Evolutionary conservation across 2,888 invertebrate genomes (phyloP), one percentile per base, ranked within the genome.

Genomic region (Ophion obscuratus): DNA sequence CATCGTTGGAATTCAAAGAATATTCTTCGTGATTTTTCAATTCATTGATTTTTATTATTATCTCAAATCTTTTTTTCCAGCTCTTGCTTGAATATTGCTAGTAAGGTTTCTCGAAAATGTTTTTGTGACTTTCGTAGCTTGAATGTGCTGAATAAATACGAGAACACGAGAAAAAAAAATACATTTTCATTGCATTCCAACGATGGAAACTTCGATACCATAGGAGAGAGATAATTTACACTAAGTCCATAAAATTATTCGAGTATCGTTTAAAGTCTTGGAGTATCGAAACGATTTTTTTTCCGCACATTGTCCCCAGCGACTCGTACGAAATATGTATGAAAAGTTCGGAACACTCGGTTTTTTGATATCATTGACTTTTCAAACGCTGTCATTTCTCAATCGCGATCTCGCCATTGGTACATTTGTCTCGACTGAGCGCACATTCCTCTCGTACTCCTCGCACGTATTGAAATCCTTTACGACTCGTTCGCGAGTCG

Each of bases 241-340:
- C 70, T 24, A 36, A 70, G 71, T 74, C 67, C 47, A 44, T 81
- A 78, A 70, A 68, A 20, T 61, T 64, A 59, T 66, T 53, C 53
- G 53, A 17, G 53, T 53, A 40, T 67, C 66, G 44, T 78, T 67
- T 5, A 40, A 78, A 74, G 59, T 78, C 31, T 36, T 31, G 47
- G 47, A 59, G 36, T 73, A 36, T 59, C 20, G 11, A 73, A 59
- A 59, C 36, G 11, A 1, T 44, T 78, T 76, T 57, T 2, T 1
- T 24, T 24, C 6, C 59, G 9, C 40, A 40, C 40, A 40, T 9
- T 40, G 40, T n/a, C n/a, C 53, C 31, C 7, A 5, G 14, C n/a
- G 44, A 44, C 24, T 31, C 5, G 27, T 75, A 75, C 31, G 75
- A 75, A 75, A 64, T 64, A 44, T 75, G 17, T 27, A 40, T 53